phyloP scores from a whole-genome alignment of 2,113 vertebrate genomes.

The Tyrannus savana region DNA sequence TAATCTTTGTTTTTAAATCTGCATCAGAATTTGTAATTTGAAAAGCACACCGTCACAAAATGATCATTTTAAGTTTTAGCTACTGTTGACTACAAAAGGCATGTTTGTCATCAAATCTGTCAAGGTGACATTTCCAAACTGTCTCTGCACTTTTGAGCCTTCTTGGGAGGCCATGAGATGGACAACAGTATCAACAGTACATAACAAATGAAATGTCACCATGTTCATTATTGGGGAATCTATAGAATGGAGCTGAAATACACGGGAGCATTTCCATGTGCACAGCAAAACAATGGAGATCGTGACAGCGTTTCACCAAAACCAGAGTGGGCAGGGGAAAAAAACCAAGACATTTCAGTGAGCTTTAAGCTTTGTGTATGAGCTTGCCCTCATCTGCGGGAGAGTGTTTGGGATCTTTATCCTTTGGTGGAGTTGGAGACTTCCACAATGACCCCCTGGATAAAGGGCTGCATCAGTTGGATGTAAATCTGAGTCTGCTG shows the following conservation, averaged over 20 bases:
- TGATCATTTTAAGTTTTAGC: neutral
- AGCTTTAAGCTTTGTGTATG: neutral
- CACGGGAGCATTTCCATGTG: neutral
- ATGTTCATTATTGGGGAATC: neutral
- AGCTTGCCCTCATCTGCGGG: rapidly evolving
- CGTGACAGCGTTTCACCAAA: neutral
- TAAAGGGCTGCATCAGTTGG: neutral
- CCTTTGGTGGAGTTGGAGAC: neutral
- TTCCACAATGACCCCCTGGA: neutral
- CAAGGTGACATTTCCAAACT: neutral
- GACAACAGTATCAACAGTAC: neutral
- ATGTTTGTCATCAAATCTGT: neutral
- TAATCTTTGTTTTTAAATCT: neutral
- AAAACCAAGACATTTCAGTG: neutral
- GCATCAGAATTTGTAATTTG: neutral
- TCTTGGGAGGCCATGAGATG: neutral
- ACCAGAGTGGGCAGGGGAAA: rapidly evolving
- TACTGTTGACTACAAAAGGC: neutral
- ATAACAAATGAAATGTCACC: neutral
- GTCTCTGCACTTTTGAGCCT: neutral
- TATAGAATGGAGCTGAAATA: neutral
- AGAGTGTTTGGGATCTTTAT: neutral
- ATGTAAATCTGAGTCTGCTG: neutral
- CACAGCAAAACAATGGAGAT: neutral
- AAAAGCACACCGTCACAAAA: neutral